A percentile compares a stretch with the other conserved stretches of the same genome.
Conservation (phyloP, 2,797 vertebrate species). For the Luscinia megarhynchos region DNA sequence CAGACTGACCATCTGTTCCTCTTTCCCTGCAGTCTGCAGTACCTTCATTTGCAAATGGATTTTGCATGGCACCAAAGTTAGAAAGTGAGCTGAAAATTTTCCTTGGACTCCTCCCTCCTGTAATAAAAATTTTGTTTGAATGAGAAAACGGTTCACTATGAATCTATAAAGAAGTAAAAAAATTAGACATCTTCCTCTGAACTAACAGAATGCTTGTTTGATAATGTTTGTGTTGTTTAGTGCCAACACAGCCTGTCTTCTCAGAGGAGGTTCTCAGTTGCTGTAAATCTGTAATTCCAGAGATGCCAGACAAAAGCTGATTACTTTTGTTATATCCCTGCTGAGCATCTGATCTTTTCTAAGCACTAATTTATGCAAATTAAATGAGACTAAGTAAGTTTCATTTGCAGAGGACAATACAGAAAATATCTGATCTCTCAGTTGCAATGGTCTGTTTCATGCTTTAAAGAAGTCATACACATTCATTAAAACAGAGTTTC, state of each 20-base stretch:
- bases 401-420: not conserved
- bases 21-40: not conserved
- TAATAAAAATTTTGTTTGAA: not conserved
- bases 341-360: not conserved
- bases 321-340: not conserved
- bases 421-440: not conserved
- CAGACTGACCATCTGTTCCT: slow-evolving; percentile 32
- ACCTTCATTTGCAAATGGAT: not conserved
- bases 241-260: not conserved
- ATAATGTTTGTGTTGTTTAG: not conserved
- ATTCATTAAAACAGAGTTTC: not conserved
- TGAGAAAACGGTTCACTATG: not conserved
- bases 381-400: not conserved
- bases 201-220: not conserved
- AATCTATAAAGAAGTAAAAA: not conserved
- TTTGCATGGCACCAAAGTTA: not conserved
- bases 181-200: not conserved
- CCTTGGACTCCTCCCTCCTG: not conserved
- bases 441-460: not conserved
- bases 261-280: not conserved
- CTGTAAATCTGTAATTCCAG: not conserved
- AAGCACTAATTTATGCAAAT: not conserved
- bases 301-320: slow-evolving; percentile 15
- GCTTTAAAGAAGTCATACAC: not conserved
- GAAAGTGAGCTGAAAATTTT: not conserved